Evolutionary conservation across 2,113 vertebrate genomes (phyloP), one percentile per base, ranked within the genome.

Genomic region (Gallinago undulata): DNA sequence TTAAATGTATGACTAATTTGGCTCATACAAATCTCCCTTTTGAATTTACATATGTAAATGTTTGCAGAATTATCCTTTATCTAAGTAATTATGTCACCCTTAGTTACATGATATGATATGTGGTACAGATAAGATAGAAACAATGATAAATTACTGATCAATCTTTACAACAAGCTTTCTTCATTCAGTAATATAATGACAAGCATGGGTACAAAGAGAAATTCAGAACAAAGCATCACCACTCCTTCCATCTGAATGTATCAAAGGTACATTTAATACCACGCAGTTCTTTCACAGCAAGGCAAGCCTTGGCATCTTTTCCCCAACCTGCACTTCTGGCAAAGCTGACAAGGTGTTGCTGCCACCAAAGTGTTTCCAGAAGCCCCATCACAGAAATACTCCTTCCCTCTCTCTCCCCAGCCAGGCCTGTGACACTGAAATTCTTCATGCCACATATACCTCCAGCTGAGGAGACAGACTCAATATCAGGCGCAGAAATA

Each of bases 31-130:
- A 59, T 64, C 43, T 31, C 17, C 24, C 6, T 63, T 79, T 48
- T 14, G 35, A 63, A 93, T 80, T 92, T 74, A 60, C 48, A 48
- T 84, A 70, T 35, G 66, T 10, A 83, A 92, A 45, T 63, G 13
- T 83, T 93, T 92, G 64, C 53, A 87, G 43, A 91, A 81, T 78
- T 78, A 90, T 57, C 31, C 41, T 90, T 90, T 56, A 81, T 76
- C 75, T 84, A n/a, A 74, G 55, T 73, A 90, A 95, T 94, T 88
- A 83, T 48, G 64, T 43, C 59, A 55, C 60, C 23, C 47, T 86
- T 62, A 80, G 25, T 62, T 81, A 86, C 72, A 30, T 4, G 51
- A 83, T 37, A 83, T 69, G 63, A 47, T 23, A 37, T 21, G 76
- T 1, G 0, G 19, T 35, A 41, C 17, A 4, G 76, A 51, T 86